Evolutionary conservation across 2,888 invertebrate species (phyloP), one percentile per base, ranked within the genome.

Genomic region (Agonopterix subpropinquella): DNA sequence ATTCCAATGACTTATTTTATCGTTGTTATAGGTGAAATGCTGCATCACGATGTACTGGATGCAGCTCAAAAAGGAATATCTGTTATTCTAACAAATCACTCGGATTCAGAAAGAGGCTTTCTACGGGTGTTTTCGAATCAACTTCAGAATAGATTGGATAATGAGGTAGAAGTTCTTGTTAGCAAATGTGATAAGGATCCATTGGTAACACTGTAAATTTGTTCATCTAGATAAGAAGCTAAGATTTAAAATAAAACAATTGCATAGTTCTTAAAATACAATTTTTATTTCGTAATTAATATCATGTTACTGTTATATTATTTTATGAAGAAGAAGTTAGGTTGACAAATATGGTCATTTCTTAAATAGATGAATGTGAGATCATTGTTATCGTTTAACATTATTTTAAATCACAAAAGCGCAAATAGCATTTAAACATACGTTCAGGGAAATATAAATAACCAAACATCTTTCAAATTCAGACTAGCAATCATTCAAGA

Each of bases 61-160:
- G 96, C 96, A 0, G 90, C 92, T 18, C 96, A 96, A 63, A 91
- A 90, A 48, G 94, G 94, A 35, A 91, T 91, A 11, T 91, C 92
- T 50, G 97, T 98, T 0, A 93, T 98, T 64, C 86, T 98, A 11
- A 96, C 96, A 56, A 97, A 98, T 77, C 98, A 98, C 78, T 96
- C 95, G 41, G 96, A 98, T 82, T 96, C 97, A 0, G 98, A 98
- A 78, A 90, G 98, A 53, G 97, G 98, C 4, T 98, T 93, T 73
- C 85, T 98, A 4, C 84, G 80, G 41, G 77, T 77, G 8, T 94
- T 97, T 55, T 70, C 80, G 13, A 53, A 64, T 0, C 60, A 83
- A 55, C 70, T 91, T 54, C 58, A 67, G 45, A 57, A 58, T 52
- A 62, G 69, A 58, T 63, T 89, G 50, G 77, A 89, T 1, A 85